phyloP scores from a whole-genome alignment of 2,888 invertebrate species.

The Sphaerolaimus hirsutus region DNA sequence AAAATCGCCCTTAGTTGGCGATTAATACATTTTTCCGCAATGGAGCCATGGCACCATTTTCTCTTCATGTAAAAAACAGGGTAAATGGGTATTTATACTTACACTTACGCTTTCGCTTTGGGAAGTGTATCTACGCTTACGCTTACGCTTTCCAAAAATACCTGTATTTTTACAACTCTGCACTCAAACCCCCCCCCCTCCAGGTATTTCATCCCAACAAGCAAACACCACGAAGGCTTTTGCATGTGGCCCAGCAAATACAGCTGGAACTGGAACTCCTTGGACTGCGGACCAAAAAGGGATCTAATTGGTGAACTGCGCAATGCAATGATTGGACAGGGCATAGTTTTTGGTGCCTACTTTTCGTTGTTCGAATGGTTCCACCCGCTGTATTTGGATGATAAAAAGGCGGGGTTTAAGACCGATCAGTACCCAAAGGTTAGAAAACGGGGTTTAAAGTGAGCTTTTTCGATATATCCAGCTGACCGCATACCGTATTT shows the following conservation, averaged over 20 bases:
- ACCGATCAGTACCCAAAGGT: constrained; percentile 25
- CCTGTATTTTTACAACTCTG: no score
- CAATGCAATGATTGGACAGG: constrained; percentile 4
- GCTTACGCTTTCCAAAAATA: no score
- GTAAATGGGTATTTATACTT: no score
- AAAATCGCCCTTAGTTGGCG: no score
- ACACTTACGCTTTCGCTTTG: no score
- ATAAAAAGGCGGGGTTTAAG: constrained; percentile 13
- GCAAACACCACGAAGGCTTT: constrained; percentile 33
- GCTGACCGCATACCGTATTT: no score
- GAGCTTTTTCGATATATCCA: no score
- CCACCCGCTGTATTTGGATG: constrained; percentile 17
- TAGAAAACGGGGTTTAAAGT: no score
- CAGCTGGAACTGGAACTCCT: constrained; percentile 32
- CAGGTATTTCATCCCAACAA: constrained; percentile 31
- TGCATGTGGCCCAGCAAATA: constrained; percentile 30
- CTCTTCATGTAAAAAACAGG: no score
- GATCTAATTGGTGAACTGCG: constrained; percentile 28
- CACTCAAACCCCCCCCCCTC: constrained; percentile 4
- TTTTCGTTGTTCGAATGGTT: constrained; percentile 24
- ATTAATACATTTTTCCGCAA: no score
- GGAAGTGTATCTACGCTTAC: no score
- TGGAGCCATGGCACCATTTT: no score
- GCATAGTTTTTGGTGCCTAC: constrained; percentile 21
- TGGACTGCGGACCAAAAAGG: constrained; percentile 30